Evolutionary conservation across 2,113 vertebrate species (phyloP).

Genomic region (Machaerirhynchus nigripectus): DNA sequence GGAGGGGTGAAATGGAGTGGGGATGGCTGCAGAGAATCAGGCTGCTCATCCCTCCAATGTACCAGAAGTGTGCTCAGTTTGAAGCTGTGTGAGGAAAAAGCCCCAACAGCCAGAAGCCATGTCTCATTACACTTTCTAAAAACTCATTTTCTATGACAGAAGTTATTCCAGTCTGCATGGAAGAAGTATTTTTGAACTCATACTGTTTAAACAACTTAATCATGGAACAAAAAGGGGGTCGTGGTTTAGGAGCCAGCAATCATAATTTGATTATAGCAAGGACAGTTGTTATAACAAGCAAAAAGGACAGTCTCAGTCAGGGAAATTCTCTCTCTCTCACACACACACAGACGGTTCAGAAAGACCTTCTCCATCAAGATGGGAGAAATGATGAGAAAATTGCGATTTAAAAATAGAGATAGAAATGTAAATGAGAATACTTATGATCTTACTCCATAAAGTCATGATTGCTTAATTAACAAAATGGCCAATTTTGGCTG

Average conservation of each 20-base stretch:
- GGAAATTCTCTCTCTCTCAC: not conserved
- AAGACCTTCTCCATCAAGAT: not conserved
- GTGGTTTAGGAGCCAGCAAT: not conserved
- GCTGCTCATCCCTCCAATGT: not conserved
- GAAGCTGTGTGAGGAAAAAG: not conserved
- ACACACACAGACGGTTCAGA: not conserved
- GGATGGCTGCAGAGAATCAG: not conserved
- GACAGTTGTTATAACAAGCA: not conserved
- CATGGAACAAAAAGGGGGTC: not conserved
- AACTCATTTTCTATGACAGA: not conserved
- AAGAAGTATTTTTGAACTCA: not conserved
- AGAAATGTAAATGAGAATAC: not conserved
- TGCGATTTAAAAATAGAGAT: not conserved
- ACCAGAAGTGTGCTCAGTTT: not conserved
- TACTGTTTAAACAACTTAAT: not conserved
- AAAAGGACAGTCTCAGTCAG: not conserved
- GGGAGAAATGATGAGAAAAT: not conserved
- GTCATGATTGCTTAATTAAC: constrained; percentile 1
- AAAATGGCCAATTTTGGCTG: not conserved
- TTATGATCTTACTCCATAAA: not conserved
- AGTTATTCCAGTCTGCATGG: not conserved
- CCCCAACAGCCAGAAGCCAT: not conserved
- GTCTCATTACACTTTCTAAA: not conserved
- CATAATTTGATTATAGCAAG: not conserved
- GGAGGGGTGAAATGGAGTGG: not conserved